Conservation (phyloP, 2,888 invertebrate species). For the Myopa tessellatipennis region DNA sequence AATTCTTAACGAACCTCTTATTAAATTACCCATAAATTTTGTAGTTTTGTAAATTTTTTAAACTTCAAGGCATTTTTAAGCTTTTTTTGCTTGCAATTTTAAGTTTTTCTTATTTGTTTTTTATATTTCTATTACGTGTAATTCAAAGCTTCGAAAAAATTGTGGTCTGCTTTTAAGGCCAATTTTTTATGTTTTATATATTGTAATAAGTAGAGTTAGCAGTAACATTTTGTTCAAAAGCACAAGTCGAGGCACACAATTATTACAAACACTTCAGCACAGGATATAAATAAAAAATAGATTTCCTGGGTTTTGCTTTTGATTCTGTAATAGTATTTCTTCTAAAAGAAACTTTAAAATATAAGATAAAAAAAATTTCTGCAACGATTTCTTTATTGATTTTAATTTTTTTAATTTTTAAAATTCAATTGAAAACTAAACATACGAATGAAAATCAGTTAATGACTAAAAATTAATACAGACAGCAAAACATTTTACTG, state of each 20-base stretch:
- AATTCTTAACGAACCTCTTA: neutral
- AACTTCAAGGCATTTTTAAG: conserved; percentile 24
- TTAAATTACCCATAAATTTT: neutral
- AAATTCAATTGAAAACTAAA: no score
- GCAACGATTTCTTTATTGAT: no score
- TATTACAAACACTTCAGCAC: neutral
- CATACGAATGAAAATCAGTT: no score
- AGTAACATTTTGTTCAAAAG: neutral
- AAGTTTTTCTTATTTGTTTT: neutral
- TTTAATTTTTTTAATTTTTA: no score
- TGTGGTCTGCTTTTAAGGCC: neutral
- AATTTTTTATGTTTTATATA: conserved; percentile 7
- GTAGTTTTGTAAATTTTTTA: neutral
- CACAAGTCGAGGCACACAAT: conserved; percentile 23
- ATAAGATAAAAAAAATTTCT: no score
- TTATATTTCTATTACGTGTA: neutral
- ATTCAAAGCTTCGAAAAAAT: neutral
- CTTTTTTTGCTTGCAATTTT: neutral
- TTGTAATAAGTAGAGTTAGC: neutral
- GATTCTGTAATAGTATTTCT: no score
- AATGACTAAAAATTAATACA: no score
- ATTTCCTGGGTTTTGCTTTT: no score
- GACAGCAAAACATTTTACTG: no score
- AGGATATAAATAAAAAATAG: neutral
- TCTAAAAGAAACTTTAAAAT: no score